A percentile compares a stretch with the other conserved stretches of the same genome.
phyloP scores from a whole-genome alignment of 2,797 vertebrate species.

The Etheostoma perlongum region DNA sequence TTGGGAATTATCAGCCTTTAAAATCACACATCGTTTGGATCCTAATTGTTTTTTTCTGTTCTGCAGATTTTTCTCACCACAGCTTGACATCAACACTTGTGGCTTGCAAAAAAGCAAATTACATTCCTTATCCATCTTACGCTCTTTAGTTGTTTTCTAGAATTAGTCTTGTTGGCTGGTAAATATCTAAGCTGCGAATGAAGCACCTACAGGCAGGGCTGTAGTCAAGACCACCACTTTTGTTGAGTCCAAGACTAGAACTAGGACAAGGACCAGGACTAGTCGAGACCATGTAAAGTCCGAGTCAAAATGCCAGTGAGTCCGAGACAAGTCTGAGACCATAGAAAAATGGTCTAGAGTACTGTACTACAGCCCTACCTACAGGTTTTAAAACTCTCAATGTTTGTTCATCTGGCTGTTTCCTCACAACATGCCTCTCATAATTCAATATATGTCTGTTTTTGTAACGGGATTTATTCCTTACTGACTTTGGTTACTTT shows the following conservation, averaged over 20 bases:
- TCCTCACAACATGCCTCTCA: conserved; percentile 12
- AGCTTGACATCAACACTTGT: conserved; percentile 5
- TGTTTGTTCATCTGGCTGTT: conserved; percentile 10
- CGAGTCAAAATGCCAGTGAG: too few relatives aligned
- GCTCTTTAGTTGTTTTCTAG: background rate
- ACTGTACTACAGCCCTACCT: background rate
- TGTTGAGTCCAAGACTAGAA: too few relatives aligned
- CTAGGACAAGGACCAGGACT: too few relatives aligned
- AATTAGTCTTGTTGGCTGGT: background rate
- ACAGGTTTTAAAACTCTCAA: background rate
- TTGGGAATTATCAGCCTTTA: background rate
- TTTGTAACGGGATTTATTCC: conserved; percentile 2
- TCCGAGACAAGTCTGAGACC: too few relatives aligned
- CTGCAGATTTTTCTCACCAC: background rate
- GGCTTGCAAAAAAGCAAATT: background rate
- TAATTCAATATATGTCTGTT: conserved; percentile 18
- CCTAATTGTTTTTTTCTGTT: background rate
- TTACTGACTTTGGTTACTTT: conserved; percentile 4
- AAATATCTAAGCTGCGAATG: conserved; percentile 5
- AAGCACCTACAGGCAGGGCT: background rate
- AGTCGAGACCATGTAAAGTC: too few relatives aligned
- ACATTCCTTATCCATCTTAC: background rate
- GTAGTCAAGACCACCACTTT: too few relatives aligned
- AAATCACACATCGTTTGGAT: background rate
- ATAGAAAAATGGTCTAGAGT: too few relatives aligned